Evolutionary conservation across 2,113 vertebrate genomes (phyloP).

Genomic region (Malurus alboscapulatus): DNA sequence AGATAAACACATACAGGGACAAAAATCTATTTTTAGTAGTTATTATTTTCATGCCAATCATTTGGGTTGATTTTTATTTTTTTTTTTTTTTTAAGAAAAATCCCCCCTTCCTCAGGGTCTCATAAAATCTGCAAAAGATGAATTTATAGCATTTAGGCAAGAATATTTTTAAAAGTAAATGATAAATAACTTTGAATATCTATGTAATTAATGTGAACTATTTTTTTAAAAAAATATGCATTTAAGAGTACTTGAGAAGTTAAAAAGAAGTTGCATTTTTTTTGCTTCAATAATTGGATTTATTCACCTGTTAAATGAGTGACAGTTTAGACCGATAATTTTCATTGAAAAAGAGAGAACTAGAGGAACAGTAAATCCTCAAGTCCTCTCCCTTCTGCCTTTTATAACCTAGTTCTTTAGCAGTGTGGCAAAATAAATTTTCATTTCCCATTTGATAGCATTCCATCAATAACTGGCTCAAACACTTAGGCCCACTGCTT

Average conservation of each 20-base stretch:
- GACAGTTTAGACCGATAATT: not conserved
- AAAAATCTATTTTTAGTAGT: not conserved
- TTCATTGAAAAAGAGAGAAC: not conserved
- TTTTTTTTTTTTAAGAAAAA: not conserved
- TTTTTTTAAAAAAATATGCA: not conserved
- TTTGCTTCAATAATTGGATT: not conserved
- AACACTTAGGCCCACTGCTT: not conserved
- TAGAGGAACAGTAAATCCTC: not conserved
- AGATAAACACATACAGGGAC: not conserved
- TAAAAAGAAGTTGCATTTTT: accelerated
- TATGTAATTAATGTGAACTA: not conserved
- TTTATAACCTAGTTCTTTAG: not conserved
- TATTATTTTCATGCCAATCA: not conserved
- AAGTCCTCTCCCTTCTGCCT: not conserved
- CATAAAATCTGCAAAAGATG: not conserved
- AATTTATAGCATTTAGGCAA: not conserved
- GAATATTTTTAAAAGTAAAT: not conserved
- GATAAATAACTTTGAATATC: not conserved
- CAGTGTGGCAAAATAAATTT: not conserved
- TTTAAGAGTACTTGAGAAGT: not conserved
- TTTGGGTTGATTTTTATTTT: not conserved
- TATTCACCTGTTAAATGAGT: not conserved
- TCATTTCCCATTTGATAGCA: not conserved
- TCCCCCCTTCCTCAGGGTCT: not conserved
- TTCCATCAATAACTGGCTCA: not conserved